A percentile compares a stretch with the other conserved stretches of the same genome.
phyloP scores from a whole-genome alignment of 2,113 vertebrate genomes.

The Capreolus pygargus region DNA sequence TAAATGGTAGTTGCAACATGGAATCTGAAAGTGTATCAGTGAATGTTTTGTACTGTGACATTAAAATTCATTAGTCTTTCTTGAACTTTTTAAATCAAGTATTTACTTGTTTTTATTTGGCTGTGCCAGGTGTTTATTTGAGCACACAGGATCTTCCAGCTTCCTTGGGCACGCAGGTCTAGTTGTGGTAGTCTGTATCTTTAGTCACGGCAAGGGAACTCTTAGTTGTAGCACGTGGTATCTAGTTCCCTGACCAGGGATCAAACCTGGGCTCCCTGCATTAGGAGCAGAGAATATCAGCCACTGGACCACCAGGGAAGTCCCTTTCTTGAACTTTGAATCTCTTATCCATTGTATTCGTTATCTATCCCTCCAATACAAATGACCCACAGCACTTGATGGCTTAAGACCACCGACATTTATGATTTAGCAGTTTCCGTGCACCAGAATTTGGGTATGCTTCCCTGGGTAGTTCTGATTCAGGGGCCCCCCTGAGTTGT shows the following conservation, averaged over 20 bases:
- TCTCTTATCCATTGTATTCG: not conserved
- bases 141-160: not conserved
- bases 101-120: not conserved
- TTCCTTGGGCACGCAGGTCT: not conserved
- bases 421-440: not conserved
- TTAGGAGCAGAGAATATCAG: not conserved
- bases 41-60: not conserved
- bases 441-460: not conserved
- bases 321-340: not conserved
- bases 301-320: not conserved
- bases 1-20: not conserved
- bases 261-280: not conserved
- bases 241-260: not conserved
- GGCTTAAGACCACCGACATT: not conserved
- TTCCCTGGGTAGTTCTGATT: not conserved
- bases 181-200: not conserved
- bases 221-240: not conserved
- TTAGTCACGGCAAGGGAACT: not conserved
- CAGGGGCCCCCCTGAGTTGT: not conserved
- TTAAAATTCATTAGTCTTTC: not conserved
- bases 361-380: not conserved
- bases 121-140: not conserved
- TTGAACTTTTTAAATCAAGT: not conserved
- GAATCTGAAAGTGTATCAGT: not conserved
- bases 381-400: not conserved